Evolutionary conservation across 2,113 vertebrate species (phyloP).

Genomic region (Chascanopsetta lugubris): DNA sequence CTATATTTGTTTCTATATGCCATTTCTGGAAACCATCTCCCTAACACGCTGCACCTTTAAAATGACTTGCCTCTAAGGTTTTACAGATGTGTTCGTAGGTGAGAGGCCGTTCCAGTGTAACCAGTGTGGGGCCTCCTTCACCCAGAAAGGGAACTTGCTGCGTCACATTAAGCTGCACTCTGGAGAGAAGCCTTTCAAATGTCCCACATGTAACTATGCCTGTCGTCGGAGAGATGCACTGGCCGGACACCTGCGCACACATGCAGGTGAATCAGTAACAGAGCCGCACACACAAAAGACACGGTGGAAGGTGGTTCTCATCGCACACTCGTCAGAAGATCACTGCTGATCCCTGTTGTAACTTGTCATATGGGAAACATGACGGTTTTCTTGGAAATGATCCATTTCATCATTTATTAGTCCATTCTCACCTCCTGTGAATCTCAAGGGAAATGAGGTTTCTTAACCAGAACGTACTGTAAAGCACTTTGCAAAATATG

Average conservation of each 20-base stretch:
- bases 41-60: too few relatives aligned
- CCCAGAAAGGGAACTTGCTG: slow-evolving; percentile 96
- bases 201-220: slow-evolving; percentile 94
- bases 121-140: slow-evolving; percentile 97
- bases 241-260: slow-evolving; percentile 94
- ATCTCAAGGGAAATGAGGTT: slow-evolving; percentile 64
- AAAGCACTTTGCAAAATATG: slow-evolving; percentile 62
- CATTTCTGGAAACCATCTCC: too few relatives aligned
- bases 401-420: too few relatives aligned
- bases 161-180: slow-evolving; percentile 98
- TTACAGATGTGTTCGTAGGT: slow-evolving; percentile 75
- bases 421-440: slow-evolving; percentile 39
- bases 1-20: too few relatives aligned
- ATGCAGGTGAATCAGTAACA: slow-evolving; percentile 84
- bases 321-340: background rate
- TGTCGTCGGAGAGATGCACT: slow-evolving; percentile 93
- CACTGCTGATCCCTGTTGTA: background rate
- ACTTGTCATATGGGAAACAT: background rate
- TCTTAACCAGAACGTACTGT: slow-evolving; percentile 47
- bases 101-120: slow-evolving; percentile 96
- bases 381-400: slow-evolving; percentile 47
- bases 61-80: background rate
- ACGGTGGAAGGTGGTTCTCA: background rate
- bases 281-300: background rate
- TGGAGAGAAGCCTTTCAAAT: slow-evolving; percentile 98